Evolutionary conservation across 2,888 invertebrate genomes (phyloP), one percentile per base, ranked within the genome.

Genomic region (Megastigmus dorsalis): DNA sequence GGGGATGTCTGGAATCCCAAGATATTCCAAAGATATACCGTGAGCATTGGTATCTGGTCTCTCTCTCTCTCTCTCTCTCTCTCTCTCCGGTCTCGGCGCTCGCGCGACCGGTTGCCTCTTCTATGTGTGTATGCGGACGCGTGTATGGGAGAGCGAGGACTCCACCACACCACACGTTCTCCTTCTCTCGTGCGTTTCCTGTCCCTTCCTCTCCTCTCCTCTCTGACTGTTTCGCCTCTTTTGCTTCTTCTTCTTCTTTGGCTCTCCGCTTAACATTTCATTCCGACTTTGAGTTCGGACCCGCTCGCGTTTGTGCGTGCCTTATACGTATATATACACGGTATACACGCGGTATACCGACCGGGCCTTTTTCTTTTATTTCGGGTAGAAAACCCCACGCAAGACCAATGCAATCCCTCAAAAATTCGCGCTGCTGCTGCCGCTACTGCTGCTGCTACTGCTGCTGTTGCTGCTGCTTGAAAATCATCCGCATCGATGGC

Each of bases 381-480:
- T 26, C 10, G 10, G 10, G n/a, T n/a, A n/a, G n/a, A n/a, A n/a
- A n/a, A n/a, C n/a, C n/a, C n/a, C n/a, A n/a, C 28, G 10, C 9
- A 13, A 20, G 15, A 20, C 36, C 20, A 13, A n/a, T 23, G 60
- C 48, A n/a, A 63, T 18, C 48, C 5, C n/a, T 33, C 36, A 50
- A 62, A 48, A 62, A 62, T 62, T 36, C 45, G 43, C 62, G 28
- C 41, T 38, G 54, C n/a, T n/a, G n/a, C n/a, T n/a, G n/a, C n/a
- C n/a, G n/a, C n/a, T n/a, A n/a, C n/a, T n/a, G n/a, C n/a, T n/a
- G n/a, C n/a, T n/a, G n/a, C n/a, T n/a, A n/a, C n/a, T n/a, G n/a
- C n/a, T n/a, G n/a, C n/a, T n/a, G n/a, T n/a, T n/a, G n/a, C n/a
- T n/a, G n/a, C n/a, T n/a, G 45, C 38, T 41, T 55, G 54, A 55